These are phyloP conservation scores for Himalopsyche phryganea DNA, from an alignment of 1,140 invertebrate species.

Conservation along the genomic window DNA sequence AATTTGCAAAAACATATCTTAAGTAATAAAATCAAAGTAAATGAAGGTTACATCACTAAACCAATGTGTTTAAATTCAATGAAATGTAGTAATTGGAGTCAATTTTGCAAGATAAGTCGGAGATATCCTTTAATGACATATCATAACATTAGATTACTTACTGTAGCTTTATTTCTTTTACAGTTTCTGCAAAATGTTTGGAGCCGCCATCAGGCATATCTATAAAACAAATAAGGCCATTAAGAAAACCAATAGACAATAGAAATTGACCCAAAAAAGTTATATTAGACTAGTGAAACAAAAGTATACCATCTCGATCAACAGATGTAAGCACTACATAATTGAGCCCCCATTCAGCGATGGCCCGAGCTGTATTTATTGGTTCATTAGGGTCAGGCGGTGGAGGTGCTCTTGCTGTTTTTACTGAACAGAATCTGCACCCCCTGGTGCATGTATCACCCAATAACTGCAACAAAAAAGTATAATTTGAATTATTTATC, in stretches of 20 bases:
- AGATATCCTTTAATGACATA: no score
- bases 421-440: conserved; percentile 98
- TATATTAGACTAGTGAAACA: no score
- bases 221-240: conserved; percentile 38
- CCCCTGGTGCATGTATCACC: conserved; percentile 89
- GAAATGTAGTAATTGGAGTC: no score
- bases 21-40: conserved; percentile 24
- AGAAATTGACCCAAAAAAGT: no score
- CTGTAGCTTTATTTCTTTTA: conserved; percentile 72
- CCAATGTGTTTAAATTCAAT: no score
- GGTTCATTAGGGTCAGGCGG: conserved; percentile 90
- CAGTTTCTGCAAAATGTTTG: conserved; percentile 87
- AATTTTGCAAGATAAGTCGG: no score
- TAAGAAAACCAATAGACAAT: no score
- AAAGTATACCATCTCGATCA: conserved; percentile 93
- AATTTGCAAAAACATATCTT: conserved; percentile 6
- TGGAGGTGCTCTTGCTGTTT: conserved; percentile 89
- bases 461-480: conserved; percentile 76
- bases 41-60: no score
- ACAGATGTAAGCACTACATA: conserved; percentile 98
- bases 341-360: conserved; percentile 91
- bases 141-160: no score
- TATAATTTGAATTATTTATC: no score
- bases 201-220: conserved; percentile 90
- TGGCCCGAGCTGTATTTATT: conserved; percentile 86